Conservation (phyloP, 2,113 vertebrate genomes). For the Hippocampus mohnikei region DNA sequence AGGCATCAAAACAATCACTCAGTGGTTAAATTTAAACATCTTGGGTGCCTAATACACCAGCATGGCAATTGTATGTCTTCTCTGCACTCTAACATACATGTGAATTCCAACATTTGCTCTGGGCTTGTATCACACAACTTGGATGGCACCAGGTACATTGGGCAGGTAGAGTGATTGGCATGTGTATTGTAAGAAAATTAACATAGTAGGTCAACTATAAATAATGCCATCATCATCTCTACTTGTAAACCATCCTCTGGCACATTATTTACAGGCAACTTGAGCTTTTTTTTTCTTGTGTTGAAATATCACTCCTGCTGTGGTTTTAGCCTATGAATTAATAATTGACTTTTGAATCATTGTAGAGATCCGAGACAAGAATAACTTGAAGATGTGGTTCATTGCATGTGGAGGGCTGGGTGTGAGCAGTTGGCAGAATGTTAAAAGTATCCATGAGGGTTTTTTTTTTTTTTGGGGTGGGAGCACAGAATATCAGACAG, state of each 20-base stretch:
- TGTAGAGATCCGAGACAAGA: too few relatives aligned
- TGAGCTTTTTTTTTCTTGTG: background rate
- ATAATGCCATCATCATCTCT: background rate
- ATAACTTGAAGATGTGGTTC: background rate
- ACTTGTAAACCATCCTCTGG: background rate
- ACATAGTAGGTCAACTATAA: background rate
- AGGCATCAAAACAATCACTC: slow-evolving; percentile 4
- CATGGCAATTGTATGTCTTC: background rate
- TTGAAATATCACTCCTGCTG: background rate
- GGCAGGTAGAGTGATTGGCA: background rate
- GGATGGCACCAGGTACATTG: background rate
- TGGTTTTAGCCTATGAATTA: background rate
- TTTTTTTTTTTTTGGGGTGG: too few relatives aligned
- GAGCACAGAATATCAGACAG: too few relatives aligned
- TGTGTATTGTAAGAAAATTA: background rate
- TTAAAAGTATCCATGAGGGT: too few relatives aligned
- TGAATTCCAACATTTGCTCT: background rate
- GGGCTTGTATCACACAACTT: background rate
- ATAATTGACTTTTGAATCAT: too few relatives aligned
- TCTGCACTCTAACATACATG: background rate
- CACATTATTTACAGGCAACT: background rate
- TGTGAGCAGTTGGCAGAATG: background rate
- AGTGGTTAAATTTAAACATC: slow-evolving; percentile 11
- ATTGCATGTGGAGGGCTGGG: background rate
- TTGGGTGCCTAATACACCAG: background rate